A percentile compares a stretch with the other conserved stretches of the same genome.
Conservation (phyloP, 2,888 invertebrate species). For the Chrysolina oricalcia region DNA sequence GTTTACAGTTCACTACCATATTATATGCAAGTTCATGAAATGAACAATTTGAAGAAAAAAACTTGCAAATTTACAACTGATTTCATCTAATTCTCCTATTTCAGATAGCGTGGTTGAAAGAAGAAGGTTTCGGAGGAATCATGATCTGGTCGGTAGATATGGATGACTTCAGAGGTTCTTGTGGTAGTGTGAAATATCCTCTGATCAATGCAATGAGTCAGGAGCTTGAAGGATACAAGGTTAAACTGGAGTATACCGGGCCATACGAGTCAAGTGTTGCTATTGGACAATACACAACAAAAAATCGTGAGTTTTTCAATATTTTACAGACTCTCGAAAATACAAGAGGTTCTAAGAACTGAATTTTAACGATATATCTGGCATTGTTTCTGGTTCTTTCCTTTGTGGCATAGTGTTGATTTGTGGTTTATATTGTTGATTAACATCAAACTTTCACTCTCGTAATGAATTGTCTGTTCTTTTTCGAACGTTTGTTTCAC, state of each 20-base stretch:
- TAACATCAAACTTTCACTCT: too few species aligned
- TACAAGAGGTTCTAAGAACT: too few species aligned
- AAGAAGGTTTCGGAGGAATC: slow-evolving; percentile 95
- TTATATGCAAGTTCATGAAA: too few species aligned
- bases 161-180: slow-evolving; percentile 95
- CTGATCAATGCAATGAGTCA: slow-evolving; percentile 90
- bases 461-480: too few species aligned
- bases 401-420: too few species aligned
- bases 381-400: too few species aligned
- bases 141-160: slow-evolving; percentile 98
- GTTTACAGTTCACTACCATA: too few species aligned
- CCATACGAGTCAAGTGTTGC: slow-evolving; percentile 85
- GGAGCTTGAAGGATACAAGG: slow-evolving; percentile 88
- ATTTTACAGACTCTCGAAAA: too few species aligned
- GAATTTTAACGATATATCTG: too few species aligned
- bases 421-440: too few species aligned
- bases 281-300: slow-evolving; percentile 88
- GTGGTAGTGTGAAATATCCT: slow-evolving; percentile 93
- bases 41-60: too few species aligned
- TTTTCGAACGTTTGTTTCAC: too few species aligned
- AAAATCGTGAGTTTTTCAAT: slow-evolving; percentile 83
- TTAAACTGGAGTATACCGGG: slow-evolving; percentile 87
- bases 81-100: slow-evolving; percentile 17
- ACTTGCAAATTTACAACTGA: background rate
- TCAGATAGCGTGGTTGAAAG: slow-evolving; percentile 94